Evolutionary conservation across 2,113 vertebrate genomes (phyloP).

Genomic region (Penelope pileata): DNA sequence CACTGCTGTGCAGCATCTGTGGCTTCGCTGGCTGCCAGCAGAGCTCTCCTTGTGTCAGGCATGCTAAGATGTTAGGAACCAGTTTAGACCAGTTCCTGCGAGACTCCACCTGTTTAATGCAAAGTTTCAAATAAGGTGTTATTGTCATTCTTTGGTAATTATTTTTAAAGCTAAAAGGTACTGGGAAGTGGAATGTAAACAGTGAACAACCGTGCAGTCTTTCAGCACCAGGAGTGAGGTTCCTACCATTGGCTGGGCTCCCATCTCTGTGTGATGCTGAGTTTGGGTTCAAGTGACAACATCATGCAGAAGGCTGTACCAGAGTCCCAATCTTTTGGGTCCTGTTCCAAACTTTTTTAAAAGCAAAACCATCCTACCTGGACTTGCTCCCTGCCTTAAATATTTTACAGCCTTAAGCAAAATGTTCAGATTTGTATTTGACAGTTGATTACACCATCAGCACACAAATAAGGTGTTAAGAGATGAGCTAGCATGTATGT

Average conservation of each 20-base stretch:
- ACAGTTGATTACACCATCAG: background rate
- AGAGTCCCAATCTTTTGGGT: background rate
- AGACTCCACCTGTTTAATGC: slow-evolving; percentile 31
- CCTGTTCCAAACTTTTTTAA: background rate
- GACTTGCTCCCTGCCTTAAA: background rate
- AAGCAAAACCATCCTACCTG: background rate
- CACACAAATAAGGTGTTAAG: background rate
- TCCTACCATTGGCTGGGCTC: accelerated
- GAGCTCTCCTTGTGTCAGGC: background rate
- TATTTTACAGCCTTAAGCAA: background rate
- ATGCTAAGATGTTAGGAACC: background rate
- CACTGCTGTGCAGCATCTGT: background rate
- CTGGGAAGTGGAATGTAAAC: background rate
- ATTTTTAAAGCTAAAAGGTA: slow-evolving; percentile 12
- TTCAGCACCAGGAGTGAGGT: background rate
- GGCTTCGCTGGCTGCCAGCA: background rate
- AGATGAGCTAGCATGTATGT: background rate
- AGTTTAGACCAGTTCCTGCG: background rate
- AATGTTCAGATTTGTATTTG: background rate
- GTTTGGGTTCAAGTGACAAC: no score
- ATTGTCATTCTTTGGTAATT: background rate
- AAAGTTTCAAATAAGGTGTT: slow-evolving; percentile 7
- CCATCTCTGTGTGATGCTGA: accelerated
- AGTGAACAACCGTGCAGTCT: background rate
- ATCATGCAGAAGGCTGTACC: background rate